Evolutionary conservation across 1,140 invertebrate species (phyloP), one percentile per base, ranked within the genome.

Genomic region (Glomeris maerens): DNA sequence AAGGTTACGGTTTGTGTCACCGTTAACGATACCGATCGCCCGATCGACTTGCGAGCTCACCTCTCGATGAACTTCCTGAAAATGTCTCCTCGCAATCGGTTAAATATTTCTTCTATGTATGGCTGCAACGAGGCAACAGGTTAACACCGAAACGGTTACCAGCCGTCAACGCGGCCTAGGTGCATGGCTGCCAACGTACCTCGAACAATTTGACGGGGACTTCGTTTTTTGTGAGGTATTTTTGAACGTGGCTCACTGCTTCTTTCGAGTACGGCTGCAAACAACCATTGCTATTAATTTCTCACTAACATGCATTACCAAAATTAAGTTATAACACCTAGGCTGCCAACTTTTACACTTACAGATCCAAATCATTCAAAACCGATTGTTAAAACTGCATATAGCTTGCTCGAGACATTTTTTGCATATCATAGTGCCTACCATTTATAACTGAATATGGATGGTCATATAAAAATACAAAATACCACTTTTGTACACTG

Each of bases 91-190:
- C 92, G 78, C 67, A 98, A 77, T 68, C 92, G 87, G 71, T 87
- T 89, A 71, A 93, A 96, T 67, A 98, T 98, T 78, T 98, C 95
- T 73, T 95, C 88, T 72, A 98, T 95, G 72, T 98, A 96, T 60
- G 91, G 90, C 88, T 96, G 69, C 47, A 77, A 79, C 26, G 40
- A 46, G 44, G 51, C 45, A 54, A 17, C 47, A 47, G 22, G 27
- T 10, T 3, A 20, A 26, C 10, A 51, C 23, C 27, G 10, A n/a
- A 40, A 46, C 39, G 40, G 27, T 40, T 44, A 49, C 20, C 20
- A 21, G 25, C 4, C 5, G 17, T 36, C 17, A 36, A 36, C 17
- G 17, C 10, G 31, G 17, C 10, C 31, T 36, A n/a, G n/a, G n/a
- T n/a, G n/a, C n/a, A n/a, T n/a, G n/a, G 7, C 63, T 51, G 52